phyloP scores from a whole-genome alignment of 2,888 invertebrate genomes.

The Pachymerium ferrugineum region DNA sequence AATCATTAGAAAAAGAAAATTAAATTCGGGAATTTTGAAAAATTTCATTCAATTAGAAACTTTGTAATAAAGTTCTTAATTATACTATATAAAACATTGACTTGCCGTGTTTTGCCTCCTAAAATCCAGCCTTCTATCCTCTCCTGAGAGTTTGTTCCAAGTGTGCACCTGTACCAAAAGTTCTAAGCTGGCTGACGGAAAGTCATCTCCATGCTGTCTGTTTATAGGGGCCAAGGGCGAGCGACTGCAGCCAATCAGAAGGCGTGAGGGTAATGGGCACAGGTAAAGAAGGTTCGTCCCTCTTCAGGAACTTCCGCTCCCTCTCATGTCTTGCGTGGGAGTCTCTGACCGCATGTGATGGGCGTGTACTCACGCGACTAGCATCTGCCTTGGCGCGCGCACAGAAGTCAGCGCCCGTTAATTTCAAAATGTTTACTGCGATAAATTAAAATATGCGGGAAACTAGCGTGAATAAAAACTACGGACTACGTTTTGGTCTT shows the following conservation, averaged over 20 bases:
- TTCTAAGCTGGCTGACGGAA: constrained; percentile 1
- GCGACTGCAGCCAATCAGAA: background rate
- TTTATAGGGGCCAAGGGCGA: constrained; percentile 24
- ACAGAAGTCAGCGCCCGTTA: constrained; percentile 19
- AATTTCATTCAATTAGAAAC: too few relatives aligned
- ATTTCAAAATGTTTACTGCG: background rate
- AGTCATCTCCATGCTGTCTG: constrained; percentile 17
- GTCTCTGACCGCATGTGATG: constrained; percentile 12
- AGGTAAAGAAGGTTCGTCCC: constrained; percentile 5
- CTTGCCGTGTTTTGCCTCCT: too few relatives aligned
- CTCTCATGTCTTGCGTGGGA: constrained; percentile 22
- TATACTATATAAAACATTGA: background rate
- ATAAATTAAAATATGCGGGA: background rate
- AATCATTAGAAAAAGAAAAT: too few relatives aligned
- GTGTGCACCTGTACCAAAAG: background rate
- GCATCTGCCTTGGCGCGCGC: constrained; percentile 25
- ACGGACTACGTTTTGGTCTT: background rate
- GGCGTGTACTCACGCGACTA: constrained; percentile 19
- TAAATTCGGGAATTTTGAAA: too few relatives aligned
- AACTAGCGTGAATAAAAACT: background rate
- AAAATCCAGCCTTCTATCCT: background rate
- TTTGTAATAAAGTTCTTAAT: background rate
- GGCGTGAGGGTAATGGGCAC: constrained; percentile 16
- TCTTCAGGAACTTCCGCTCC: constrained; percentile 23
- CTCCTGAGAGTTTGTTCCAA: background rate